Evolutionary conservation across 2,113 vertebrate species (phyloP), one percentile per base, ranked within the genome.

Genomic region (Nycticryphes semicollaris): DNA sequence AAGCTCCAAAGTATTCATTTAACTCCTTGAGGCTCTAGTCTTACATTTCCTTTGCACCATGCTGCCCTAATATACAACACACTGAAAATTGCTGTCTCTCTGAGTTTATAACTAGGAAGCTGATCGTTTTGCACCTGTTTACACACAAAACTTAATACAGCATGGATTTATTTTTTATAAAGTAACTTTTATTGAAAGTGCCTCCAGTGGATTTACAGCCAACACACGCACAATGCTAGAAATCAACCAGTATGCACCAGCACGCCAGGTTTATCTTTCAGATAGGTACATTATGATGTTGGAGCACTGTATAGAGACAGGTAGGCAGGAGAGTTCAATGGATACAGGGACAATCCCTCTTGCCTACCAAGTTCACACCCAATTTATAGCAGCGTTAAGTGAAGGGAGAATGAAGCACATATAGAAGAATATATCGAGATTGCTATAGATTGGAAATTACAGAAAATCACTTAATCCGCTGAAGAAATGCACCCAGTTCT

Each of bases 21-120:
- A 91, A 94, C 95, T 94, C 90, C 88, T 94, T 60, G 9, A 84
- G 73, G 77, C 62, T 93, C 84, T 43, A 35, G 62, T 54, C 85
- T 89, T 51, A 51, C 62, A 14, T 79, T 76, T 73, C 35, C 57
- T 66, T 80, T 82, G 48, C 51, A 62, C 57, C 22, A 6, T 33
- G 66, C 15, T 89, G 64, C 80, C 81, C 62, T 73, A 54, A 81
- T 11, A 27, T 11, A 31, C n/a, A 67, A 12, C 69, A 48, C 24
- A 31, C 37, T 39, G 85, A 10, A 74, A 93, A 77, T 1, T 79
- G 53, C 72, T 37, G 14, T 48, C 69, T 86, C 69, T 67, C 56
- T 5, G 1, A 39, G 60, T 54, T 84, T 73, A 73, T 89, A 87
- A 78, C 83, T 69, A 68, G 90, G 62, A 81, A 94, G 53, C 25